Evolutionary conservation across 2,797 vertebrate genomes (phyloP).

Genomic region (Hapalemur alaotrensis): DNA sequence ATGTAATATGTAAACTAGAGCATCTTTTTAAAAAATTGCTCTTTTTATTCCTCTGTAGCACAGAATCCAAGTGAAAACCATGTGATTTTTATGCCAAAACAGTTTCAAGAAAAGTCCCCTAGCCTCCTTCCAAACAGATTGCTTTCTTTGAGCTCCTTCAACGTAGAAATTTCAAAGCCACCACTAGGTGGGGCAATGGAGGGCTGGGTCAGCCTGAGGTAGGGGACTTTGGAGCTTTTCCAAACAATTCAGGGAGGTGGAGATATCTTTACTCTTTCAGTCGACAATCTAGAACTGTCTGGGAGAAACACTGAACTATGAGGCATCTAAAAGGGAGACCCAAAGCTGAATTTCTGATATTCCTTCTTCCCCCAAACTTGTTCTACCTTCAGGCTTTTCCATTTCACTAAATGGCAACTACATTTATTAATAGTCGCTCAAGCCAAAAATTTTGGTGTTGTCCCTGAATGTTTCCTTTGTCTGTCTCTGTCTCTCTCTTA

Average conservation of each 20-base stretch:
- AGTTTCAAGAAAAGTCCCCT: neutral
- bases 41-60: conserved; percentile 26
- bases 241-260: neutral
- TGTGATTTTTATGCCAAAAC: neutral
- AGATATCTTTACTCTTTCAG: neutral
- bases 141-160: conserved; percentile 1
- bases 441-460: neutral
- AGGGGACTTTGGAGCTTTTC: neutral
- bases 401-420: conserved; percentile 8
- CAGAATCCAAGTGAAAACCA: conserved; percentile 38
- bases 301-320: neutral
- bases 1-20: neutral
- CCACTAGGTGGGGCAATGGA: neutral
- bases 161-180: conserved; percentile 25
- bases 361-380: neutral
- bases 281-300: neutral
- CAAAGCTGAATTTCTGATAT: neutral
- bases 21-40: conserved; percentile 4
- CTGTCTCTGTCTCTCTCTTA: neutral
- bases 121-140: neutral
- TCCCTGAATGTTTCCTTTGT: neutral
- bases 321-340: neutral
- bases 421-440: neutral
- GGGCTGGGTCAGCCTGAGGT: neutral
- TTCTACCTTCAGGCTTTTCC: neutral